Percentiles rank a stretch among this genome's conserved stretches.
phyloP scores from a whole-genome alignment of 2,797 vertebrate species.

The Eulemur albifrons region DNA sequence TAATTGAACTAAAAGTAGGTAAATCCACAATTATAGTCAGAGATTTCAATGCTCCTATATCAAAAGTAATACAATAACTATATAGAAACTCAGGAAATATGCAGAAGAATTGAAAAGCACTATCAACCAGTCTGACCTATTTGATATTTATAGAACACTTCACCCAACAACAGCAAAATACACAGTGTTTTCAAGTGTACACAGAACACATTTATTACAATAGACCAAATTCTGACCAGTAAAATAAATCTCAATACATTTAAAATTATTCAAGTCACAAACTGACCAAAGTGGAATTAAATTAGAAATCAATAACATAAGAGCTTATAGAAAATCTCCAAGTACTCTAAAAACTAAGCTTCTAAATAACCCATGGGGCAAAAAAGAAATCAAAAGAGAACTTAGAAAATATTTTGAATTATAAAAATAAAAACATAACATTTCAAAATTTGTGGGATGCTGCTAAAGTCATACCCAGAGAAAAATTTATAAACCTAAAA shows the following conservation, averaged over 20 bases:
- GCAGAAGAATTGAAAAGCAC: neutral
- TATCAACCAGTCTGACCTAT: neutral
- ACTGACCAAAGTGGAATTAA: neutral
- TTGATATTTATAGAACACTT: neutral
- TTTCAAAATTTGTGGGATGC: neutral
- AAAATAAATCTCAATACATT: neutral
- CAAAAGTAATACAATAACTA: neutral
- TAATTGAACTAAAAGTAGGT: neutral
- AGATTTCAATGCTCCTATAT: neutral
- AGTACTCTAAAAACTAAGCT: neutral
- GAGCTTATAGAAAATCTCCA: neutral
- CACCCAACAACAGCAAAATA: neutral
- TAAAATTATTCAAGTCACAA: neutral
- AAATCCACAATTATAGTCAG: neutral
- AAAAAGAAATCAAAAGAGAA: neutral
- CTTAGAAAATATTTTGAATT: neutral
- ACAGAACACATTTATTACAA: neutral
- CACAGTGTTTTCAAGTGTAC: neutral
- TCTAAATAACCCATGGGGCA: neutral
- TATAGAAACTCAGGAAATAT: neutral
- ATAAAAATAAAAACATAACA: neutral
- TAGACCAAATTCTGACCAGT: neutral
- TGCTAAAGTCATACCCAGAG: neutral
- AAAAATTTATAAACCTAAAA: neutral
- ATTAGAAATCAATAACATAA: neutral